A percentile compares a stretch with the other conserved stretches of the same genome.
phyloP scores from a whole-genome alignment of 2,113 vertebrate species.

The Macrotus californicus region DNA sequence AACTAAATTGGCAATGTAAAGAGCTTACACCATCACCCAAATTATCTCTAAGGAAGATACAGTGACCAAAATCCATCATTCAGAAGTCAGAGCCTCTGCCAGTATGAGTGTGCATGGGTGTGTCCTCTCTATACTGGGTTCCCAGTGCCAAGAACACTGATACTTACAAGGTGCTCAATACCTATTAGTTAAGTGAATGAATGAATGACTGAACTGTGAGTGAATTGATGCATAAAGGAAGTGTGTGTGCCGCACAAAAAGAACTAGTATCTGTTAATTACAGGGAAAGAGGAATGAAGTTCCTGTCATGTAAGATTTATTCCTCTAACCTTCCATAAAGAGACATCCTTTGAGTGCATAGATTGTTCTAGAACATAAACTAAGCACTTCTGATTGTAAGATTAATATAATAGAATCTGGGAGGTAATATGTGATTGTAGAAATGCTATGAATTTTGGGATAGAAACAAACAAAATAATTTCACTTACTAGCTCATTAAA shows the following conservation, averaged over 20 bases:
- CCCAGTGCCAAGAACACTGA: background rate
- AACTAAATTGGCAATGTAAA: background rate
- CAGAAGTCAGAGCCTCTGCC: background rate
- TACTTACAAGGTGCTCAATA: background rate
- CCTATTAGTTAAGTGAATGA: background rate
- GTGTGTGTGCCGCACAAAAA: background rate
- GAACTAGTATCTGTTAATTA: background rate
- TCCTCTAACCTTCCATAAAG: background rate
- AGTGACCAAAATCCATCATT: background rate
- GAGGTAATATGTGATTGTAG: background rate
- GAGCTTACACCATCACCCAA: background rate
- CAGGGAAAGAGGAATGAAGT: conserved; percentile 13
- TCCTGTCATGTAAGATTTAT: background rate
- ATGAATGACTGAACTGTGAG: background rate
- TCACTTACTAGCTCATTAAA: background rate
- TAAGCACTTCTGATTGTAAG: background rate
- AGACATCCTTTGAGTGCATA: background rate
- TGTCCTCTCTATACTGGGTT: background rate
- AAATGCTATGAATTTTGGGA: background rate
- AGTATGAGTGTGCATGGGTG: background rate
- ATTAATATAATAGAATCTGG: background rate
- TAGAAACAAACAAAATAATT: background rate
- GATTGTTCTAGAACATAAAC: conserved; percentile 7
- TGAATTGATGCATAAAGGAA: background rate
- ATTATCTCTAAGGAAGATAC: background rate